Evolutionary conservation across 2,113 vertebrate species (phyloP), one percentile per base, ranked within the genome.

Genomic region (Eonycteris spelaea): DNA sequence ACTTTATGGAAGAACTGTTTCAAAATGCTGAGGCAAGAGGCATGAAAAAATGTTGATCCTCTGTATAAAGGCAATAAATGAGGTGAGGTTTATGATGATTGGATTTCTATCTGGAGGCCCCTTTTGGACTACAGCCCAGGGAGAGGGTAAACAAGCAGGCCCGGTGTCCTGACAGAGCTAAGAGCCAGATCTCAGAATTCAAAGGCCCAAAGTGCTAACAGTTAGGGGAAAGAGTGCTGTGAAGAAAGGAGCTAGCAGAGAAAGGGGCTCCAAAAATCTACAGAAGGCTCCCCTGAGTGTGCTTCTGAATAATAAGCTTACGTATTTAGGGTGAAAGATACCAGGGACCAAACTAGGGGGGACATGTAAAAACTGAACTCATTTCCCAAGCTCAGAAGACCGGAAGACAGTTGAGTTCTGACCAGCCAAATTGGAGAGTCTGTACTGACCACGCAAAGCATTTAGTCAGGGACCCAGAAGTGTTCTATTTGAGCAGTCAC

Each of bases 121-220:
- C 45, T 28, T 83, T 35, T 55, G 55, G 45, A 74, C 6, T 48
- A 5, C 1, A 43, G 28, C 65, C 12, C 6, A 55, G 28, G 2
- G 2, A n/a, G 10, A 24, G 10, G 5, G 5, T 14, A 38, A 7
- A n/a, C 22, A 68, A 53, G 13, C 24, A 33, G 18, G 7, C 2
- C 9, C 0, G 3, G 16, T 70, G n/a, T 19, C n/a, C 40, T 59
- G n/a, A 19, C 7, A 35, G 61, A 70, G 10, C 1, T 10, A 67
- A 93, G 18, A 86, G 16, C 5, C 28, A 30, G 3, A 14, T 14
- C 48, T 70, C 48, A 38, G 6, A 77, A 68, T 35, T 71, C 2
- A 61, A 55, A 13, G n/a, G 9, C 12, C 1, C 2, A 21, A 26
- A 0, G 1, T 57, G 21, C 12, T 28, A 55, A 2, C n/a, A 59